A percentile compares a stretch with the other conserved stretches of the same genome.
These are phyloP conservation scores for Baryphthengus martii DNA, from an alignment of 2,113 vertebrate genomes.

Conservation along the genomic window DNA sequence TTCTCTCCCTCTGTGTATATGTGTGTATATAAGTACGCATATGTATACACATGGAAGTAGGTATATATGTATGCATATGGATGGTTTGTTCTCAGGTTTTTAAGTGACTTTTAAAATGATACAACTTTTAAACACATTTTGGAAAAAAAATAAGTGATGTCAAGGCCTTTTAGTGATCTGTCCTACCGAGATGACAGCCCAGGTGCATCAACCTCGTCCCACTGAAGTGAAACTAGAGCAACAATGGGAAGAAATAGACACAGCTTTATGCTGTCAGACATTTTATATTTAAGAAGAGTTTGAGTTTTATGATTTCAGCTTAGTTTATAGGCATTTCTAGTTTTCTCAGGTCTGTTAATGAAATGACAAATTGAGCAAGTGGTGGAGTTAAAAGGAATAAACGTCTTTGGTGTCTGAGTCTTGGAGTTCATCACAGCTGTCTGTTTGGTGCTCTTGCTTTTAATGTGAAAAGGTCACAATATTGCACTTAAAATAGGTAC, in stretches of 20 bases:
- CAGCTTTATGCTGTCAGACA: neutral
- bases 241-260: neutral
- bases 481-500: neutral
- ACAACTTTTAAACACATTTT: neutral
- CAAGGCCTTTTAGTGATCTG: neutral
- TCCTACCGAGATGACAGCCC: neutral
- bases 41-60: no score
- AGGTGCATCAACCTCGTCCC: neutral
- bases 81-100: neutral
- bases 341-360: neutral
- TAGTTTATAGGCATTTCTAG: neutral
- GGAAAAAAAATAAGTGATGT: neutral
- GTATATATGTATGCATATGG: neutral
- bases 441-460: neutral
- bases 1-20: neutral
- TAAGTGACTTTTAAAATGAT: neutral
- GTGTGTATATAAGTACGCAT: neutral
- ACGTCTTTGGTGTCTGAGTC: neutral
- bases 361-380: neutral
- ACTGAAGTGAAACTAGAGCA: neutral
- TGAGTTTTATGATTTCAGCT: neutral
- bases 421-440: neutral
- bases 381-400: neutral
- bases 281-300: neutral
- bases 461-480: neutral